Conservation (phyloP, 2,113 vertebrate species). For the Lagenorhynchus albirostris region DNA sequence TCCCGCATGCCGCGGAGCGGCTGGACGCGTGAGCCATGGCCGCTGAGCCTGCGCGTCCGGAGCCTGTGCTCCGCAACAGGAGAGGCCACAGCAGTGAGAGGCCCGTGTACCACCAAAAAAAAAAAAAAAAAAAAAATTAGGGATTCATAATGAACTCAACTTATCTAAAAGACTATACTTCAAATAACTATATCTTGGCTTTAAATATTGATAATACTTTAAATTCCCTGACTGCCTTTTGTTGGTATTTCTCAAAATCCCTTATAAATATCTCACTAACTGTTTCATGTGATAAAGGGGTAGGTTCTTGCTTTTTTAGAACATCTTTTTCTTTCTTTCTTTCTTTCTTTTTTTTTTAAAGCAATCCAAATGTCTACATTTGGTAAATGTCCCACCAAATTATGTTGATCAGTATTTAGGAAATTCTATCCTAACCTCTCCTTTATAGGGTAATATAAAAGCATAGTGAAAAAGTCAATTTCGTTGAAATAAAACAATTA, state of each 20-base stretch:
- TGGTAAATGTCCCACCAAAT: slow-evolving; percentile 1
- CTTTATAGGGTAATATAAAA: slow-evolving; percentile 25
- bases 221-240: background rate
- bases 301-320: background rate
- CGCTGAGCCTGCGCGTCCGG: too few relatives aligned
- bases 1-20: too few relatives aligned
- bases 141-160: background rate
- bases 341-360: background rate
- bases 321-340: background rate
- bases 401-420: background rate
- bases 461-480: background rate
- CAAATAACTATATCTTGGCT: background rate
- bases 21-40: too few relatives aligned
- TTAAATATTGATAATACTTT: background rate
- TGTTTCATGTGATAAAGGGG: background rate
- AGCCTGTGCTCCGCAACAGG: too few relatives aligned
- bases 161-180: background rate
- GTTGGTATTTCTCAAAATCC: background rate
- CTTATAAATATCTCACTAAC: background rate
- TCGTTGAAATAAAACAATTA: slow-evolving; percentile 27
- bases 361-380: background rate
- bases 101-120: too few relatives aligned
- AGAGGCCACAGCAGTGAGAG: too few relatives aligned
- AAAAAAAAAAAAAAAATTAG: background rate
- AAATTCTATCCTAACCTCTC: background rate